Evolutionary conservation across 2,888 invertebrate genomes (phyloP).

Genomic region (Rhagium mordax): DNA sequence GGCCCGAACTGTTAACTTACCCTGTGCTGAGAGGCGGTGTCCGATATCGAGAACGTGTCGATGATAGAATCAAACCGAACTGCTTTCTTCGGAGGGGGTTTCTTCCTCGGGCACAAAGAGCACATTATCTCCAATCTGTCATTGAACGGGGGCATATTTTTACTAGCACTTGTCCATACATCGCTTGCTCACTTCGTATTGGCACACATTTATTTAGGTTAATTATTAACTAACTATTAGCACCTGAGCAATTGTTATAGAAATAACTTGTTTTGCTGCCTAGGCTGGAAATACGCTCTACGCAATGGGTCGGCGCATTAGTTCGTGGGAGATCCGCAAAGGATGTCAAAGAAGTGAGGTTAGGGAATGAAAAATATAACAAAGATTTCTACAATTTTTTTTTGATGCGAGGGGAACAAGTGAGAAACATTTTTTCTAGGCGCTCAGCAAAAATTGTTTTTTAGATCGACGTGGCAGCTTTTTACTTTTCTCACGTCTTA

Average conservation of each 20-base stretch:
- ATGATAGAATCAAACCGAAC: conserved; percentile 77
- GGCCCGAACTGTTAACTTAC: conserved; percentile 48
- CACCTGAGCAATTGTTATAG: background rate
- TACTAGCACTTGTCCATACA: background rate
- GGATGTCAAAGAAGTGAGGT: too few species aligned
- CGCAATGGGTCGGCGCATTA: too few species aligned
- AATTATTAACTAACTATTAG: background rate
- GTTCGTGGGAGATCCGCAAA: too few species aligned
- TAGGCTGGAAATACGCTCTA: too few species aligned
- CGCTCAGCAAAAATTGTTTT: too few species aligned
- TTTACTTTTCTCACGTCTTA: too few species aligned
- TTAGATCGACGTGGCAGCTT: too few species aligned
- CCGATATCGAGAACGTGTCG: conserved; percentile 76
- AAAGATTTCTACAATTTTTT: too few species aligned
- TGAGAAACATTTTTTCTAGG: too few species aligned
- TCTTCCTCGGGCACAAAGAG: conserved; percentile 75
- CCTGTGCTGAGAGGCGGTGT: conserved; percentile 60
- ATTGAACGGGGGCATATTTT: conserved; percentile 71
- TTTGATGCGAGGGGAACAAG: too few species aligned
- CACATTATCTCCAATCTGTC: conserved; percentile 73
- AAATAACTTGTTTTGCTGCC: background rate
- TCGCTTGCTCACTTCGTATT: background rate
- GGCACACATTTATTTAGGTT: background rate
- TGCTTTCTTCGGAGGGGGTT: conserved; percentile 73
- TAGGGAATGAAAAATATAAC: too few species aligned